These are phyloP conservation scores for Chaetura pelagica DNA, from an alignment of 2,113 vertebrate genomes.

Conservation along the genomic window DNA sequence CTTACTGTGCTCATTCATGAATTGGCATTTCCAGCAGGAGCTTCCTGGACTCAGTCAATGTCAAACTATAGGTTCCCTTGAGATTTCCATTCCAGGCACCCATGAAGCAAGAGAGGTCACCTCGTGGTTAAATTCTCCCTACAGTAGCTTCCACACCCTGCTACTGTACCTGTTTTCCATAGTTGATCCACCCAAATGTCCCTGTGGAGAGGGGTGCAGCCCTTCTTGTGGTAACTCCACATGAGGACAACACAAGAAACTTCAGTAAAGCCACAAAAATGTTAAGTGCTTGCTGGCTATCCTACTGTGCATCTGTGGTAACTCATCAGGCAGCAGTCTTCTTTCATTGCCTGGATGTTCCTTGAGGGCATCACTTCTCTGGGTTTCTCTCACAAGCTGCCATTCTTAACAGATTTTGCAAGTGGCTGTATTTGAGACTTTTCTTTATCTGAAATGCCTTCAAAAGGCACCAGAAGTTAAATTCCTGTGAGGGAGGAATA, in stretches of 20 bases:
- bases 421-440: background rate
- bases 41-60: background rate
- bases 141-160: background rate
- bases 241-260: too few relatives aligned
- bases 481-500: background rate
- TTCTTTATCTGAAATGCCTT: background rate
- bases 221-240: background rate
- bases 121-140: background rate
- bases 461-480: background rate
- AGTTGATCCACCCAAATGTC: background rate
- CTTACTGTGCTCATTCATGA: background rate
- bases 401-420: background rate
- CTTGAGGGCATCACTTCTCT: background rate
- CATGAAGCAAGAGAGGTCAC: background rate
- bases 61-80: background rate
- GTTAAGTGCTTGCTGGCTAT: background rate
- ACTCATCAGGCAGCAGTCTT: background rate
- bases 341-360: background rate
- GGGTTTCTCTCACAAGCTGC: background rate
- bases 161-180: background rate
- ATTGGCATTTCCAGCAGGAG: background rate
- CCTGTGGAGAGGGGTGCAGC: background rate
- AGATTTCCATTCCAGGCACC: background rate
- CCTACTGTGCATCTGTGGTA: background rate
- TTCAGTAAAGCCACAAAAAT: too few relatives aligned